Percentiles rank a stretch among this genome's conserved stretches.
phyloP scores from a whole-genome alignment of 2,113 vertebrate species.

The Amblyopsis rosae region DNA sequence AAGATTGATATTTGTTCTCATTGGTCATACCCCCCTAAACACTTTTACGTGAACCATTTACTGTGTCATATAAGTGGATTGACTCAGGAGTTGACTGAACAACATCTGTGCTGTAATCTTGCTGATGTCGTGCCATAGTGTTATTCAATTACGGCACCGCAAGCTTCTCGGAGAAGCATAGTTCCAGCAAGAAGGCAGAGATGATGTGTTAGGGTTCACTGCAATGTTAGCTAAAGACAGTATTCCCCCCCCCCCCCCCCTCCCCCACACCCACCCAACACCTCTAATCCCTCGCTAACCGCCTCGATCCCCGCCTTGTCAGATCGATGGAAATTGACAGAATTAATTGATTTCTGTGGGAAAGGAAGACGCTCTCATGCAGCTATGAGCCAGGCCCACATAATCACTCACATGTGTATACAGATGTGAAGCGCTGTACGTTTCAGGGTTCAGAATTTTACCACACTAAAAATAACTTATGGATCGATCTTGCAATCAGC shows the following conservation, averaged over 20 bases:
- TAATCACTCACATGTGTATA: constrained; percentile 2
- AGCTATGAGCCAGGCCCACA: constrained; percentile 41
- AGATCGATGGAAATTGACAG: constrained; percentile 71
- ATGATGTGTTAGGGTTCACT: constrained; percentile 54
- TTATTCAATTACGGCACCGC: constrained; percentile 59
- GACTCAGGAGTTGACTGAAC: constrained; percentile 43
- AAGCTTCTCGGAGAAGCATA: constrained; percentile 53
- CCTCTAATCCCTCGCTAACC: constrained; percentile 56
- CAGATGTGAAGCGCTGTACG: neutral
- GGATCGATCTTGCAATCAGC: too few species aligned
- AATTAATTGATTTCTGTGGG: constrained; percentile 76
- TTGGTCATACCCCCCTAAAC: constrained; percentile 38
- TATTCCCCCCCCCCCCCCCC: constrained; percentile 12
- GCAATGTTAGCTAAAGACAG: constrained; percentile 38
- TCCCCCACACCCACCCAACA: constrained; percentile 5
- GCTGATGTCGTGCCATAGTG: constrained; percentile 51
- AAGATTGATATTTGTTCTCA: constrained; percentile 21
- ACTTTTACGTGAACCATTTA: constrained; percentile 54
- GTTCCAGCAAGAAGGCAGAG: constrained; percentile 41
- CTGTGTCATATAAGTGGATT: constrained; percentile 53
- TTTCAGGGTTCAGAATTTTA: neutral
- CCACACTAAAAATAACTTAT: too few species aligned
- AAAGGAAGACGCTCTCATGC: constrained; percentile 60
- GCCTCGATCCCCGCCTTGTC: constrained; percentile 49
- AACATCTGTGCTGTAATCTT: constrained; percentile 27